These are phyloP conservation scores for Ptilonorhynchus violaceus DNA, from an alignment of 2,113 vertebrate genomes.

Conservation along the genomic window DNA sequence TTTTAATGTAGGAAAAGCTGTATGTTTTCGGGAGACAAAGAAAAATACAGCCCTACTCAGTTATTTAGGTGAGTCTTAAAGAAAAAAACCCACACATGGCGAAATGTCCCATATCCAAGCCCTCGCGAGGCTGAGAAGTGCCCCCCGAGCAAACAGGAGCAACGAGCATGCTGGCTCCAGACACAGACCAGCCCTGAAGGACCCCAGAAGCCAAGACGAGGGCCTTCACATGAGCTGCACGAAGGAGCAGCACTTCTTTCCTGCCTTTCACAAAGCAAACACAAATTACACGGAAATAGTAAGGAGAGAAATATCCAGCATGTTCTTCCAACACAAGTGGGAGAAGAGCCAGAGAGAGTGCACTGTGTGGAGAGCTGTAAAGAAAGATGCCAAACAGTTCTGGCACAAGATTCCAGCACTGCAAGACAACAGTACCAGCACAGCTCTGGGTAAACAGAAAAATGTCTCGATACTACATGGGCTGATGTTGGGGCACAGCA, in stretches of 20 bases:
- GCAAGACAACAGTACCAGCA: not conserved
- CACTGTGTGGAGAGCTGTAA: not conserved
- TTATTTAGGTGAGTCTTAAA: not conserved
- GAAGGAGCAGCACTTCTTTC: not conserved
- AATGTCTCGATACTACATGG: rapidly evolving
- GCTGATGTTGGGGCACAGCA: not conserved
- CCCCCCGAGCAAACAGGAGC: not conserved
- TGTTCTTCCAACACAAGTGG: not conserved
- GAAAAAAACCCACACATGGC: not conserved
- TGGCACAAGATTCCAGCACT: not conserved
- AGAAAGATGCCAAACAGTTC: not conserved
- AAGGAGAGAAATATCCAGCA: not conserved
- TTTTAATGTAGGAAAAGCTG: not conserved
- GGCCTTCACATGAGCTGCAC: not conserved
- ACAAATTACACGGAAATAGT: not conserved
- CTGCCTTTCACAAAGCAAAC: not conserved
- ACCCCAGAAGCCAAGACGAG: not conserved
- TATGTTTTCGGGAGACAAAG: not conserved
- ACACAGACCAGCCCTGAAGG: not conserved
- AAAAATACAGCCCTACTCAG: not conserved
- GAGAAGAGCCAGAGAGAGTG: not conserved
- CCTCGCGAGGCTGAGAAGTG: rapidly evolving
- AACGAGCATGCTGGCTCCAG: rapidly evolving
- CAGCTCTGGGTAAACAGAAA: not conserved
- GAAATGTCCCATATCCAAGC: not conserved